Percentiles rank a stretch among this genome's conserved stretches.
Conservation (phyloP, 1,140 invertebrate genomes). For the Neoseiulus cucumeris region DNA sequence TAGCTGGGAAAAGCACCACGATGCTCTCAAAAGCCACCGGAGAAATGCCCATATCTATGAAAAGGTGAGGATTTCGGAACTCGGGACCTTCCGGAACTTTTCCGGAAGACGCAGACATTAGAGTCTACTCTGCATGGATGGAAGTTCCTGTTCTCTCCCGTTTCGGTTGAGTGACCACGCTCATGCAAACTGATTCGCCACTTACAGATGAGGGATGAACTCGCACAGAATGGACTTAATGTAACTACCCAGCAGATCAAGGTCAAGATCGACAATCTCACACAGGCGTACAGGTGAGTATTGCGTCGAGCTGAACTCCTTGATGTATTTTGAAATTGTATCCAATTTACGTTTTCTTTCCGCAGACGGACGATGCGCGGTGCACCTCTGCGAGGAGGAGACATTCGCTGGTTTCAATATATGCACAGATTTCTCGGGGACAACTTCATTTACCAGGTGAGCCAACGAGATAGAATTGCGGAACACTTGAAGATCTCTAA, state of each 20-base stretch:
- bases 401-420: slow-evolving; percentile 9
- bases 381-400: neutral
- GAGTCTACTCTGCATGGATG: too few relatives aligned
- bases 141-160: too few relatives aligned
- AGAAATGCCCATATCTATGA: slow-evolving; percentile 6
- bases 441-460: slow-evolving; percentile 8
- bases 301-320: neutral
- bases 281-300: slow-evolving; percentile 8
- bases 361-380: slow-evolving; percentile 6
- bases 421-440: slow-evolving; percentile 7
- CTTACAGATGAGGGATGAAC: neutral
- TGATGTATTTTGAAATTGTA: neutral
- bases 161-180: too few relatives aligned
- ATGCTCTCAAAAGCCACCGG: neutral
- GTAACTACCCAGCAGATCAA: slow-evolving; percentile 1
- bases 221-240: neutral
- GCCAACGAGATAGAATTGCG: too few relatives aligned
- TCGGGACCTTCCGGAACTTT: too few relatives aligned
- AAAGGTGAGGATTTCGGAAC: neutral
- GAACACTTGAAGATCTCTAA: too few relatives aligned
- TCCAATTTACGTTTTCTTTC: neutral
- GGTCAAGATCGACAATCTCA: slow-evolving; percentile 8
- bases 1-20: neutral
- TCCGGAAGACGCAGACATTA: too few relatives aligned
- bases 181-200: too few relatives aligned